phyloP scores from a whole-genome alignment of 2,113 vertebrate species.

The Neodontobutis hainanensis region DNA sequence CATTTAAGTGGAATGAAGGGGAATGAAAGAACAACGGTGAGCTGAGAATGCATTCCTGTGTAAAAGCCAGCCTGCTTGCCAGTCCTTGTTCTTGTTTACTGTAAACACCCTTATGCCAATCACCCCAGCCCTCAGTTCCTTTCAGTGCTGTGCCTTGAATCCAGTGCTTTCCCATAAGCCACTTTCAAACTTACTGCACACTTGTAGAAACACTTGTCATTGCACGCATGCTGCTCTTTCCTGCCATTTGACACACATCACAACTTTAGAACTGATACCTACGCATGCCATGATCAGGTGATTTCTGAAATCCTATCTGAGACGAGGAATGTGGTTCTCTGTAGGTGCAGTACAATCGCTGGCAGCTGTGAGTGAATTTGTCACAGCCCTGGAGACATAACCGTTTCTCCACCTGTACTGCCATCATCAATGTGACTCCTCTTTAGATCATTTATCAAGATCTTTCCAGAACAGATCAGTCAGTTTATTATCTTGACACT shows the following conservation, averaged over 20 bases:
- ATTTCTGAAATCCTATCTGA: neutral
- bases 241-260: slow-evolving; percentile 22
- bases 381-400: slow-evolving; percentile 42
- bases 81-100: slow-evolving; percentile 66
- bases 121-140: slow-evolving; percentile 40
- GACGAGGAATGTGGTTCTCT: slow-evolving; percentile 18
- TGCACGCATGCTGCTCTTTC: slow-evolving; percentile 9
- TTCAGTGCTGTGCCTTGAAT: slow-evolving; percentile 38
- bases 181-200: slow-evolving; percentile 35
- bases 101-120: slow-evolving; percentile 72
- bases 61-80: slow-evolving; percentile 56
- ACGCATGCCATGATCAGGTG: neutral
- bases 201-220: slow-evolving; percentile 35
- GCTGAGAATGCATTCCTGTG: slow-evolving; percentile 65
- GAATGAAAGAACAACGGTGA: slow-evolving; percentile 35
- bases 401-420: slow-evolving; percentile 24
- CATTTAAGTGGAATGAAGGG: slow-evolving; percentile 13
- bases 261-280: neutral
- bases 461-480: neutral
- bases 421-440: neutral
- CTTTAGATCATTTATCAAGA: neutral
- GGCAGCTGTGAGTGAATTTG: slow-evolving; percentile 44
- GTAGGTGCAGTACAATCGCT: neutral
- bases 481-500: neutral
- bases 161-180: slow-evolving; percentile 46